Percentiles rank a stretch among this genome's conserved stretches.
phyloP scores from a whole-genome alignment of 2,113 vertebrate species.

The Colossoma macropomum region DNA sequence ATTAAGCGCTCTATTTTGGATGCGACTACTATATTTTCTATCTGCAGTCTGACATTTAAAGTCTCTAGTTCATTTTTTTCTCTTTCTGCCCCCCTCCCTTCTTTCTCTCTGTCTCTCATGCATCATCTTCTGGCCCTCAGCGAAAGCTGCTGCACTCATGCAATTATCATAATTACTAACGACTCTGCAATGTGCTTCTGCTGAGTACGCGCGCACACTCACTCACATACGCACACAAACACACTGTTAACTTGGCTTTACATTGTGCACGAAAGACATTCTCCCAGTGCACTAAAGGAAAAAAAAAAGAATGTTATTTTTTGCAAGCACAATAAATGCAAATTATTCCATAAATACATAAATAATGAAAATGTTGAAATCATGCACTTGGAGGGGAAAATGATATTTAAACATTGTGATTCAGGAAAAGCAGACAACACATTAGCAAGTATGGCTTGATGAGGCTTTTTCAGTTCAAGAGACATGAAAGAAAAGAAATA shows the following conservation, averaged over 20 bases:
- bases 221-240: background rate
- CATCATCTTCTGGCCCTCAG: slow-evolving; percentile 39
- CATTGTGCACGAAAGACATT: background rate
- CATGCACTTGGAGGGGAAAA: background rate
- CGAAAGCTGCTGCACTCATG: slow-evolving; percentile 43
- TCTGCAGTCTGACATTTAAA: slow-evolving; percentile 12
- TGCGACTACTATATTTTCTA: background rate
- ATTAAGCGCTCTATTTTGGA: background rate
- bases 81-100: background rate
- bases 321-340: slow-evolving; percentile 1
- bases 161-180: slow-evolving; percentile 53
- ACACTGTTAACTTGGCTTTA: slow-evolving; percentile 2
- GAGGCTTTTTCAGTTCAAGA: background rate
- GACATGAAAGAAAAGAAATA: slow-evolving; percentile 19
- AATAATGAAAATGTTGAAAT: slow-evolving; percentile 1
- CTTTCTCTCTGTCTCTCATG: slow-evolving; percentile 5
- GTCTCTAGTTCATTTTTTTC: slow-evolving; percentile 10
- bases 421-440: background rate
- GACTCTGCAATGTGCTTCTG: slow-evolving; percentile 50
- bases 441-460: background rate
- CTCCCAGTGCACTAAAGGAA: slow-evolving; percentile 25
- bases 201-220: slow-evolving; percentile 12
- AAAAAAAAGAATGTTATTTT: slow-evolving; percentile 21
- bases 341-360: slow-evolving; percentile 22
- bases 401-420: background rate